Percentiles rank a stretch among this genome's conserved stretches.
phyloP scores from a whole-genome alignment of 2,888 invertebrate genomes.

The Synanthedon tipuliformis region DNA sequence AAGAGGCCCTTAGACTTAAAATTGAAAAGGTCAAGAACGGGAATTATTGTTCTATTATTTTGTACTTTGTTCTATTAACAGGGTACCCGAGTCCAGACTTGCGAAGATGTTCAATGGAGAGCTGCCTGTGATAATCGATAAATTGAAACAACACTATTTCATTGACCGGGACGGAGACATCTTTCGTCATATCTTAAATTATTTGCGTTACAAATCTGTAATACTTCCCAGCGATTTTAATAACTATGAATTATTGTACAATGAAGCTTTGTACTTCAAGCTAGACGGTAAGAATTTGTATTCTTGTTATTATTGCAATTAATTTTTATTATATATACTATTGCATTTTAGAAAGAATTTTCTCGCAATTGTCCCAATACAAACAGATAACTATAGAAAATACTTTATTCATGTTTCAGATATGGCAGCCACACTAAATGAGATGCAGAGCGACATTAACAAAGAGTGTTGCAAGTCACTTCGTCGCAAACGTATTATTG shows the following conservation, averaged over 20 bases:
- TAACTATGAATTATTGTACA: constrained; percentile 86
- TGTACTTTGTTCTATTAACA: constrained; percentile 47
- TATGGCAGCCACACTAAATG: too few relatives aligned
- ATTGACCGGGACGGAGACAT: constrained; percentile 98
- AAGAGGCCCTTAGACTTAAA: too few relatives aligned
- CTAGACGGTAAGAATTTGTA: constrained; percentile 78
- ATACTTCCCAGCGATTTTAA: constrained; percentile 89
- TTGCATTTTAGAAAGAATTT: too few relatives aligned
- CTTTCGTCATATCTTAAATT: constrained; percentile 98
- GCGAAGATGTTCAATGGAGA: constrained; percentile 95
- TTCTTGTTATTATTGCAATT: too few relatives aligned
- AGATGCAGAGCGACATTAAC: too few relatives aligned
- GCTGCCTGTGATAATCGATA: constrained; percentile 95
- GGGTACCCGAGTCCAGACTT: constrained; percentile 91
- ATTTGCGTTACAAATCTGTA: constrained; percentile 90
- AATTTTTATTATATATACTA: too few relatives aligned
- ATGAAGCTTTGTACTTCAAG: constrained; percentile 93
- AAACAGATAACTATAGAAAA: too few relatives aligned
- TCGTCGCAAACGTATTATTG: too few relatives aligned
- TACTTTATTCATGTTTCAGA: too few relatives aligned
- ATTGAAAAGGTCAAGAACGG: too few relatives aligned
- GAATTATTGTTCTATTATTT: neutral
- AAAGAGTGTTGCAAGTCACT: too few relatives aligned
- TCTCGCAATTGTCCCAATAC: too few relatives aligned
- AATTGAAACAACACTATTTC: constrained; percentile 97